Conservation (phyloP, 2,888 invertebrate species). For the Holacanthella duospinosa region DNA sequence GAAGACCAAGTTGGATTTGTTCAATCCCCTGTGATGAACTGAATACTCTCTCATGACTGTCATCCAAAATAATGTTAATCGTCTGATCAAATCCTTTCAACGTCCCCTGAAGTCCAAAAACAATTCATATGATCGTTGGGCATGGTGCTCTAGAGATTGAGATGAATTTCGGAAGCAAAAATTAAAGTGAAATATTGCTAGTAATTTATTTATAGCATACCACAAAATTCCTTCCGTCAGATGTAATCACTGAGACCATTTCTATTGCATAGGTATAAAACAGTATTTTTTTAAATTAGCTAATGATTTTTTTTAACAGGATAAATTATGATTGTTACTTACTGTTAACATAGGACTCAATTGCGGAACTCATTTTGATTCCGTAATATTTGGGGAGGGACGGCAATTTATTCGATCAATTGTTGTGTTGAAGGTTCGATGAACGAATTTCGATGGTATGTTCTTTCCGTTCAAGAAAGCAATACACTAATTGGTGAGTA, state of each 20-base stretch:
- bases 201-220: too few relatives aligned
- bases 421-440: too few relatives aligned
- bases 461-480: too few relatives aligned
- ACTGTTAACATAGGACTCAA: slow-evolving; percentile 79
- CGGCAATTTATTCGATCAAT: too few relatives aligned
- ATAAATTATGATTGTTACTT: slow-evolving; percentile 39
- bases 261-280: too few relatives aligned
- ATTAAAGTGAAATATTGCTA: neutral
- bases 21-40: slow-evolving; percentile 84
- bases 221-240: slow-evolving; percentile 91
- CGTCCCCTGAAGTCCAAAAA: slow-evolving; percentile 72
- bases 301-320: too few relatives aligned
- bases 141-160: too few relatives aligned
- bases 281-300: too few relatives aligned
- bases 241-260: slow-evolving; percentile 88
- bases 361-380: slow-evolving; percentile 74
- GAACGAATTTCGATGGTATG: too few relatives aligned
- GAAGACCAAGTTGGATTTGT: slow-evolving; percentile 89
- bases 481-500: too few relatives aligned
- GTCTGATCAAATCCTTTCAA: slow-evolving; percentile 98
- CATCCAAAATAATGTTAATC: slow-evolving; percentile 95
- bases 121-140: slow-evolving; percentile 4
- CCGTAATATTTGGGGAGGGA: too few relatives aligned
- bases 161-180: neutral
- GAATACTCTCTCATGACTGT: slow-evolving; percentile 97